These are phyloP conservation scores for Ditylenchus dipsaci DNA, from an alignment of 1,140 invertebrate species.

Conservation along the genomic window DNA sequence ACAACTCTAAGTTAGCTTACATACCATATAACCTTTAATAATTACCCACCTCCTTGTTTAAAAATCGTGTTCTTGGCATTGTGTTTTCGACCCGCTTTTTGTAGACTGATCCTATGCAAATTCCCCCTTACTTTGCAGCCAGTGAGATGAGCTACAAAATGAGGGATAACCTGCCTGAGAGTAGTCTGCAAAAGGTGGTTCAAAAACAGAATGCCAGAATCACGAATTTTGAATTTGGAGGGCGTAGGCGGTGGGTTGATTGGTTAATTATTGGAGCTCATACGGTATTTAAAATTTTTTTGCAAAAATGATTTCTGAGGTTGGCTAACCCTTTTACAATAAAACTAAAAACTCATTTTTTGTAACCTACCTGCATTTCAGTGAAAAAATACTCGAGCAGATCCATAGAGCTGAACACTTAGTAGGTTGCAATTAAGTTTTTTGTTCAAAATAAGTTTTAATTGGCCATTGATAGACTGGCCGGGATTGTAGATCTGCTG, in stretches of 20 bases:
- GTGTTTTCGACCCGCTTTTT: too few species aligned
- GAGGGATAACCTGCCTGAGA: too few species aligned
- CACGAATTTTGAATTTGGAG: too few species aligned
- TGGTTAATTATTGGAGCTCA: neutral
- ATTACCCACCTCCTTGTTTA: too few species aligned
- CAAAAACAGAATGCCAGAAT: too few species aligned
- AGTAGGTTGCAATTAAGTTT: slow-evolving; percentile 20
- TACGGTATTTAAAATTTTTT: slow-evolving; percentile 9
- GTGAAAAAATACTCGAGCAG: slow-evolving; percentile 22
- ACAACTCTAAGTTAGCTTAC: slow-evolving; percentile 1
- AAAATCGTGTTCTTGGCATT: too few species aligned
- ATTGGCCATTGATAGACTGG: slow-evolving; percentile 11
- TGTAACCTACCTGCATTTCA: slow-evolving; percentile 21
- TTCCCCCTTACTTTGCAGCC: too few species aligned
- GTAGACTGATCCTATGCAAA: too few species aligned
- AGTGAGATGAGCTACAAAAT: too few species aligned
- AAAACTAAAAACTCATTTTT: neutral
- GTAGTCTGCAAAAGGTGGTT: too few species aligned
- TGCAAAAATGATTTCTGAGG: neutral
- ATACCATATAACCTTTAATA: too few species aligned
- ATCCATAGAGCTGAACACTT: slow-evolving; percentile 18
- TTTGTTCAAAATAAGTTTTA: slow-evolving; percentile 16
- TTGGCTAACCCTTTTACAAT: neutral
- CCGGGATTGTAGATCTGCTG: slow-evolving; percentile 28
- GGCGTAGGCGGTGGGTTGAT: too few species aligned